phyloP scores from a whole-genome alignment of 2,888 invertebrate species.

The Stictocephala bisonia region DNA sequence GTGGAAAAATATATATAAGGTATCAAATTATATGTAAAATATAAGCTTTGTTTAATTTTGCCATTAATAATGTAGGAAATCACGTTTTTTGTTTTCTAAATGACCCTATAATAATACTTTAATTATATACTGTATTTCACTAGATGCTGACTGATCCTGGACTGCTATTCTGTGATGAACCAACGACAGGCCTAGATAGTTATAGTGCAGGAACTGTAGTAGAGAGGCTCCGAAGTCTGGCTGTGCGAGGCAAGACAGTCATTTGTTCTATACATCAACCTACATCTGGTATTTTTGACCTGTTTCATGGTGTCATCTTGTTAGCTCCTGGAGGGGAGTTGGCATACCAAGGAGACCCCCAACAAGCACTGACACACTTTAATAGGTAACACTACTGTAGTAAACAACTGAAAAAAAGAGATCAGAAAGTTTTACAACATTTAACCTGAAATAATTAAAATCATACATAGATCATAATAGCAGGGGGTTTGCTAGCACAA shows the following conservation, averaged over 20 bases:
- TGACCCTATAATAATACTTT: too few species aligned
- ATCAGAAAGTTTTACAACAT: too few species aligned
- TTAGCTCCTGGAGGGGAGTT: slow-evolving; percentile 83
- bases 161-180: slow-evolving; percentile 93
- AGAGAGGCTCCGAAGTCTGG: slow-evolving; percentile 73
- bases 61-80: too few species aligned
- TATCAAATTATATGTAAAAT: too few species aligned
- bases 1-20: too few species aligned
- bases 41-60: too few species aligned
- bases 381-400: slow-evolving; percentile 72
- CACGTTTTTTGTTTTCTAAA: too few species aligned
- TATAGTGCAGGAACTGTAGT: slow-evolving; percentile 87
- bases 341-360: slow-evolving; percentile 81
- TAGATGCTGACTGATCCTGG: slow-evolving; percentile 89
- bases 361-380: slow-evolving; percentile 76
- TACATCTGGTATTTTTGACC: slow-evolving; percentile 84
- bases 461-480: slow-evolving; percentile 11
- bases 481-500: neutral
- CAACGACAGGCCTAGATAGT: slow-evolving; percentile 92
- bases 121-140: too few species aligned
- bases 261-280: slow-evolving; percentile 94
- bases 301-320: slow-evolving; percentile 83
- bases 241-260: slow-evolving; percentile 79
- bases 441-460: too few species aligned
- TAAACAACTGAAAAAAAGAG: too few species aligned